Evolutionary conservation across 2,113 vertebrate genomes (phyloP), one percentile per base, ranked within the genome.

Genomic region (Calonectris borealis): DNA sequence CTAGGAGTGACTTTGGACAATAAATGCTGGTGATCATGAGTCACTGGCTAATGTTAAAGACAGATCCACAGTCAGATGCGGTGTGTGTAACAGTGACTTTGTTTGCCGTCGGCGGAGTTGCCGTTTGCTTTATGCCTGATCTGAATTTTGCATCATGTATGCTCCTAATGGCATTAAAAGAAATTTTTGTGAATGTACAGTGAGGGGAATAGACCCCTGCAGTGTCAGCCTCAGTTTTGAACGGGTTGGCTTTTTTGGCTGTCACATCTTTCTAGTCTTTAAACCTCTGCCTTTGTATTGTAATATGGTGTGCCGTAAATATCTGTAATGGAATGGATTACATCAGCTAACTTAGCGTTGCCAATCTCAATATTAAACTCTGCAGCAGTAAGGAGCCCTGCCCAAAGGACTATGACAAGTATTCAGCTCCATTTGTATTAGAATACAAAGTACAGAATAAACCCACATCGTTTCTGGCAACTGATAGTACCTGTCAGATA

Each of bases 391-490:
- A 91, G 71, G 68, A 93, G 79, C 93, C 95, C 93, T 94, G 90
- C 95, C 95, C 94, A 96, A 86, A 95, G 94, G 96, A 95, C 91
- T 96, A 91, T 93, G 93, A 96, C 93, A 97, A 96, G 84, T 69
- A 96, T 95, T 95, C 91, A 81, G 72, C 72, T 94, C 88, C 71
- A 81, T 95, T 97, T 97, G 32, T 93, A 73, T 93, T 85, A 51
- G 79, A 96, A 94, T 92, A 93, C 86, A 93, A 90, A 95, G 95
- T 94, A 82, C 78, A 89, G 88, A 92, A 72, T 94, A 94, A 96
- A 94, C 75, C 64, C 82, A 73, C 66, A 90, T 92, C 2, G 2
- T 96, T 96, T 92, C 96, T 97, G 95, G 93, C 94, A 96, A 83
- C 83, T 87, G 89, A 89, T 94, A 80, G 61, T 76, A 65, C 69